These are phyloP conservation scores for Ceyx melanurus DNA, from an alignment of 2,113 vertebrate genomes.

Conservation along the genomic window DNA sequence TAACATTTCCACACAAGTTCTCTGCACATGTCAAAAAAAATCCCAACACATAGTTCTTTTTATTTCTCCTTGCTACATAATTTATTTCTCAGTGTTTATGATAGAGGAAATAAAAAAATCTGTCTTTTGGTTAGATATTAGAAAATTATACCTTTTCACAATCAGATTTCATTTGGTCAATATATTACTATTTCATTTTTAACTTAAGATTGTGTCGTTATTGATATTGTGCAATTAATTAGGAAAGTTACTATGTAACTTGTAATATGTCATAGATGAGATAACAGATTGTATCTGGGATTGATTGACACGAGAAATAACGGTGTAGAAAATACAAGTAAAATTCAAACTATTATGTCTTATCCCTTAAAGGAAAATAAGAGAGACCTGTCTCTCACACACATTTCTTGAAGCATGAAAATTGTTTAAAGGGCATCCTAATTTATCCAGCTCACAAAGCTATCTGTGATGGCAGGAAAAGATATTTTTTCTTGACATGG, in stretches of 20 bases:
- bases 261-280: too few relatives aligned
- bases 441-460: conserved; percentile 68
- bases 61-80: not conserved
- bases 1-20: not conserved
- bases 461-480: conserved; percentile 68
- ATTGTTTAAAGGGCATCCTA: conserved; percentile 65
- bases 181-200: not conserved
- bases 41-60: not conserved
- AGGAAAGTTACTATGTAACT: not conserved
- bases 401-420: conserved; percentile 48
- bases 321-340: not conserved
- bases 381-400: conserved; percentile 21
- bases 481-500: conserved; percentile 71
- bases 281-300: not conserved
- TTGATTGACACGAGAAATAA: not conserved
- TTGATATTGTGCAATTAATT: not conserved
- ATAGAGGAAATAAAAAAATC: not conserved
- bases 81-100: not conserved
- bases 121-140: not conserved
- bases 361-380: conserved; percentile 46
- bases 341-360: conserved; percentile 38
- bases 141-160: not conserved
- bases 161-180: not conserved
- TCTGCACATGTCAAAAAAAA: not conserved
- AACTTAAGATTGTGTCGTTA: not conserved